Evolutionary conservation across 64 coral and sea anemone species (phyloP), one percentile per base, ranked within the genome.

Genomic region (Stichodactyla mertensii): DNA sequence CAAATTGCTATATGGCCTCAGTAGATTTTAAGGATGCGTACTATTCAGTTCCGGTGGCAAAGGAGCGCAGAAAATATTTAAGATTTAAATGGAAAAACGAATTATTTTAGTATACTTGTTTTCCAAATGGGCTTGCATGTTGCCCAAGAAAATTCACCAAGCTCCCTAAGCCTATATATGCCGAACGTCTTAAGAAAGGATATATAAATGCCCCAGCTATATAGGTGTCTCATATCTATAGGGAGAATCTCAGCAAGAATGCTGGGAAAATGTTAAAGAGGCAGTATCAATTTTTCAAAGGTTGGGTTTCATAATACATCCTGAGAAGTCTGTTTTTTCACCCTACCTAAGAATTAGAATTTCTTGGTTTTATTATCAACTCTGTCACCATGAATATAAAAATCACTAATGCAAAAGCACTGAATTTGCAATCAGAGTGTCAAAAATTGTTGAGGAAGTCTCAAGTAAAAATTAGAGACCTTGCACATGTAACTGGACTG

Each of bases 1-100:
- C 86, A 61, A 87, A 87, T 54, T 87, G 66, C 36, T 78, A n/a
- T 55, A 87, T 78, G 86, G 64, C 86, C 52, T 78, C 86, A 12
- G 53, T 87, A 77, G 74, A 88, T 16, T 52, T 57, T 0, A 82
- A 88, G 53, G 55, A 88, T 88, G 87, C 57, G 0, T 82, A 88
- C 55, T 82, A 60, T 79, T 79, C 86, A 59, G 31, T 36, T 36
- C 31, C 31, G 2, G 31, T 36, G 0, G 31, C 31, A 36, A 55
- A 51, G 24, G 77, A 88, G 78, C 87, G 64, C 28, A 54, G 77
- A 16, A 88, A 81, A 81, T 79, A 60, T 19, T 54, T 88, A 23
- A 71, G 54, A 24, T 88, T 88, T 81, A 71, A 80, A 77, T 80
- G 54, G 87, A 88, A 82, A 77, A 57, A 36, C 3, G 31, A 0